Conservation (phyloP, 2,113 vertebrate genomes). For the Martes martes region DNA sequence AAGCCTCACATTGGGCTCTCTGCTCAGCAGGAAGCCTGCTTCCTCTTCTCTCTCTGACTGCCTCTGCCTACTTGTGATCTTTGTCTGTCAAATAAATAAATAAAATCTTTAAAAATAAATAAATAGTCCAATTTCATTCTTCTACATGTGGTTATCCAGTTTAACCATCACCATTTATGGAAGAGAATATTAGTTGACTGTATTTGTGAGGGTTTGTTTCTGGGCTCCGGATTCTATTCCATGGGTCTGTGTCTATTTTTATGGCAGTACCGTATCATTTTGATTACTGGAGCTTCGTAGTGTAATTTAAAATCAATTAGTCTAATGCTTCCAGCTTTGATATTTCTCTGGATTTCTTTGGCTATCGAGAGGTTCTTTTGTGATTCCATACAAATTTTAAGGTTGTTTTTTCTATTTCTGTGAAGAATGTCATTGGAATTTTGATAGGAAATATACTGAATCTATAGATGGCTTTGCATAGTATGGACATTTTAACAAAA, state of each 20-base stretch:
- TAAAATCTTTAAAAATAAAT: not conserved
- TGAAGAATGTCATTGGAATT: not conserved
- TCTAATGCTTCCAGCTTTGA: not conserved
- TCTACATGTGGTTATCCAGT: not conserved
- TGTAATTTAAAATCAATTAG: not conserved
- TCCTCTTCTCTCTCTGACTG: too few species aligned
- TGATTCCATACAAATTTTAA: not conserved
- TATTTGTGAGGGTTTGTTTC: not conserved
- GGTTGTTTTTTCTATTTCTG: not conserved
- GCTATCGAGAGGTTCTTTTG: not conserved
- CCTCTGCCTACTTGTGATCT: too few species aligned
- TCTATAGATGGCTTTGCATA: not conserved
- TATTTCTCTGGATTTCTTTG: not conserved
- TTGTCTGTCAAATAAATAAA: too few species aligned
- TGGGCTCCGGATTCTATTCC: not conserved
- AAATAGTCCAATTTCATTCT: not conserved
- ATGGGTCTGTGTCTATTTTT: not conserved
- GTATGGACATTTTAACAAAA: not conserved
- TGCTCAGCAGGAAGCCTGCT: too few species aligned
- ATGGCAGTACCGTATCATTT: not conserved
- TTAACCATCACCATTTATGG: not conserved
- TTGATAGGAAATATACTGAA: not conserved
- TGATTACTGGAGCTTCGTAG: not conserved
- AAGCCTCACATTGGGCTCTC: too few species aligned
- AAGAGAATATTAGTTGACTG: not conserved